Evolutionary conservation across 1,140 invertebrate species (phyloP).

Genomic region (Drosophila truncata): DNA sequence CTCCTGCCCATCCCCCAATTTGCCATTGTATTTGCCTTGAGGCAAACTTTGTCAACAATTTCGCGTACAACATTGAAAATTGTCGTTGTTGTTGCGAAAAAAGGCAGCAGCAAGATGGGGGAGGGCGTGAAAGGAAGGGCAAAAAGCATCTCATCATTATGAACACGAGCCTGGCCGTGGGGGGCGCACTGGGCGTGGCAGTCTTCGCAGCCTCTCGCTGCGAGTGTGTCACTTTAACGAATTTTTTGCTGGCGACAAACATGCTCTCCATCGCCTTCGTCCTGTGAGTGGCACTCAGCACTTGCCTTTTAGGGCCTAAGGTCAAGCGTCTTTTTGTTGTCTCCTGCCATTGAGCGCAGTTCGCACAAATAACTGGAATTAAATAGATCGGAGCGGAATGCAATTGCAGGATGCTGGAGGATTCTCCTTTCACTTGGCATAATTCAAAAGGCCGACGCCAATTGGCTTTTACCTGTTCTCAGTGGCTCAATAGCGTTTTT

Average conservation of each 20-base stretch:
- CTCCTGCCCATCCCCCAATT: neutral
- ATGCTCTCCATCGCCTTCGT: slow-evolving; percentile 23
- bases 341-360: slow-evolving; percentile 63
- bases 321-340: slow-evolving; percentile 80
- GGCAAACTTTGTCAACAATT: slow-evolving; percentile 82
- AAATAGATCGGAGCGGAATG: slow-evolving; percentile 16
- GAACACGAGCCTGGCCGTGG: slow-evolving; percentile 47
- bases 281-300: slow-evolving; percentile 57
- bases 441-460: slow-evolving; percentile 66
- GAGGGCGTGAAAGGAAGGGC: slow-evolving; percentile 1
- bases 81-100: slow-evolving; percentile 75
- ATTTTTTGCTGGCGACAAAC: slow-evolving; percentile 48
- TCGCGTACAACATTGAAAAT: slow-evolving; percentile 78
- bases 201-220: slow-evolving; percentile 30
- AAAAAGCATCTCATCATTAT: slow-evolving; percentile 61
- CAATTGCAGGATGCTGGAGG: no score
- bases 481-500: slow-evolving; percentile 1
- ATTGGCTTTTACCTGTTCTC: slow-evolving; percentile 22
- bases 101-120: slow-evolving; percentile 13
- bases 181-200: slow-evolving; percentile 49
- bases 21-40: slow-evolving; percentile 75
- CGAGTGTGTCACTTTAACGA: slow-evolving; percentile 66
- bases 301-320: slow-evolving; percentile 65
- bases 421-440: slow-evolving; percentile 54
- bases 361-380: slow-evolving; percentile 72